Conservation (phyloP, 1,140 invertebrate genomes). For the Dolichoris vasculosae region DNA sequence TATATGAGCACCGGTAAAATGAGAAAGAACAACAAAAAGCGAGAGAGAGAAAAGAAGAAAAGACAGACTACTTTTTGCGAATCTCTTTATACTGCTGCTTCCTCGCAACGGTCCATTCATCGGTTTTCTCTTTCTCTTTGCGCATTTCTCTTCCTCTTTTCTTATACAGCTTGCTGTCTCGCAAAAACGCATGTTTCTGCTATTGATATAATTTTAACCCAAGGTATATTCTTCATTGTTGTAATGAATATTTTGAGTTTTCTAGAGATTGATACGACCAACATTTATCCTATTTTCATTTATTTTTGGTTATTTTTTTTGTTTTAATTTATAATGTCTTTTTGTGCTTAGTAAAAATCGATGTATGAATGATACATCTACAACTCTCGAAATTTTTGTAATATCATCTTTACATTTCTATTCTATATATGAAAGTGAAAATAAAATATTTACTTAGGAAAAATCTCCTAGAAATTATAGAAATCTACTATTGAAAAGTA, state of each 20-base stretch:
- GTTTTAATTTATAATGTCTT: neutral
- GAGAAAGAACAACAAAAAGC: neutral
- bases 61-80: conserved; percentile 28
- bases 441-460: too few relatives aligned
- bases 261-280: neutral
- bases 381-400: neutral
- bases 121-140: neutral
- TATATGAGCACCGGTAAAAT: neutral
- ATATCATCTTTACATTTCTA: neutral
- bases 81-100: conserved; percentile 8
- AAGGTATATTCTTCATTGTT: neutral
- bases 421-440: too few relatives aligned
- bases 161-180: neutral
- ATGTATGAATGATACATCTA: neutral
- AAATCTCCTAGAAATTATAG: too few relatives aligned
- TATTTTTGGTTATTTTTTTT: neutral
- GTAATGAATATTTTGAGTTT: neutral
- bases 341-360: neutral
- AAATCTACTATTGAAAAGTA: too few relatives aligned
- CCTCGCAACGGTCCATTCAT: neutral
- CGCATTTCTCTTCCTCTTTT: neutral
- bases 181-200: neutral
- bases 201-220: conserved; percentile 2
- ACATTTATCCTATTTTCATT: neutral
- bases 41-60: neutral